phyloP scores from a whole-genome alignment of 2,888 invertebrate genomes.

The Dicycla oo region DNA sequence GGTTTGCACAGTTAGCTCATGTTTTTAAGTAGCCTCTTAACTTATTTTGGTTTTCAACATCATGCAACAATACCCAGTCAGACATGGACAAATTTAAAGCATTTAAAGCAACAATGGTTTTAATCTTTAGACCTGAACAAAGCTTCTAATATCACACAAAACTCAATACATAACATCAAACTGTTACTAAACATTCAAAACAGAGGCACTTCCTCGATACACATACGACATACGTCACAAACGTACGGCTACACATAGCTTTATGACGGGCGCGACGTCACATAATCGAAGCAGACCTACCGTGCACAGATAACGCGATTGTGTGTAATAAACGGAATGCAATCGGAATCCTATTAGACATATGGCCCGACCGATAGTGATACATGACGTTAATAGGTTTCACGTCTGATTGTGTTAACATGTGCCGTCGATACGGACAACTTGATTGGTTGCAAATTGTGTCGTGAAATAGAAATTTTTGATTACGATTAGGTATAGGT shows the following conservation, averaged over 20 bases:
- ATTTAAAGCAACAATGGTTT: not conserved
- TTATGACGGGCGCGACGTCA: constrained; percentile 71
- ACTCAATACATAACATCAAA: constrained; percentile 7
- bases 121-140: not conserved
- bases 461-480: constrained; percentile 50
- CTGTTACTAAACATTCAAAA: constrained; percentile 21
- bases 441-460: constrained; percentile 68
- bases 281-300: constrained; percentile 60
- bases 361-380: constrained; percentile 78
- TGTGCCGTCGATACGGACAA: constrained; percentile 60
- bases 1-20: not conserved
- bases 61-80: not conserved
- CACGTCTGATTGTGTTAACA: constrained; percentile 78
- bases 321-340: constrained; percentile 86
- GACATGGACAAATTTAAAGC: not conserved
- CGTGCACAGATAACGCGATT: constrained; percentile 80
- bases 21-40: not conserved
- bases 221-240: constrained; percentile 37
- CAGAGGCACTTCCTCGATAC: constrained; percentile 1
- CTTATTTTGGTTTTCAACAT: not conserved
- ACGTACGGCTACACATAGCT: constrained; percentile 64
- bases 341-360: constrained; percentile 87
- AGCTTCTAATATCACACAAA: not conserved
- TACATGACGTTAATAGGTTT: constrained; percentile 83
- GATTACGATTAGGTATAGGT: constrained; percentile 32